phyloP scores from a whole-genome alignment of 2,888 invertebrate species.

The Callosobruchus maculatus region DNA sequence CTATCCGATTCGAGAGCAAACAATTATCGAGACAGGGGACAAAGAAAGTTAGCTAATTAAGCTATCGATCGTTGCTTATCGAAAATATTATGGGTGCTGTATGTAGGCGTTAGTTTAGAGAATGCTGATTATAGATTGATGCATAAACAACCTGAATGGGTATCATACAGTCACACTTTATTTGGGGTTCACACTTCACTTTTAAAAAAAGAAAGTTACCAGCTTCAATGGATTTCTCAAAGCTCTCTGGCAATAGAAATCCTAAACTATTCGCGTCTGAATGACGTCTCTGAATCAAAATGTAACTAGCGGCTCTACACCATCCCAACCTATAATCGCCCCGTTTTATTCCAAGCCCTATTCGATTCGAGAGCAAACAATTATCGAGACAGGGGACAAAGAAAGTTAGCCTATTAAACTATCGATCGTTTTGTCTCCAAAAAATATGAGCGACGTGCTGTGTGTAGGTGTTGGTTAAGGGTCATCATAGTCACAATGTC shows the following conservation, averaged over 20 bases:
- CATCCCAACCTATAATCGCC: not conserved
- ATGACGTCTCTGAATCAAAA: too few species aligned
- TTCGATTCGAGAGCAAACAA: not conserved
- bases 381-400: not conserved
- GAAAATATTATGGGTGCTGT: not conserved
- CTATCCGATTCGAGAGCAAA: not conserved
- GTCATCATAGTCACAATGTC: too few species aligned
- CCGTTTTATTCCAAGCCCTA: not conserved
- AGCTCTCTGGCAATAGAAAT: too few species aligned
- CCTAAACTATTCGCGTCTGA: too few species aligned
- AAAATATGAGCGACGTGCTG: not conserved
- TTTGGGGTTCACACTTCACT: too few species aligned
- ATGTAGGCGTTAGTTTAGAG: not conserved
- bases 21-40: not conserved
- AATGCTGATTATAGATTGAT: too few species aligned
- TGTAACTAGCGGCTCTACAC: too few species aligned
- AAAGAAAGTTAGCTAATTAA: not conserved
- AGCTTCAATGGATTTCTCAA: too few species aligned
- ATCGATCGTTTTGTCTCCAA: not conserved
- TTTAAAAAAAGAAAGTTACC: too few species aligned
- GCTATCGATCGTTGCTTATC: not conserved
- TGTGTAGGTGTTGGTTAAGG: not conserved
- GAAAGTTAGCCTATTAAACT: not conserved
- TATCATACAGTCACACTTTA: too few species aligned
- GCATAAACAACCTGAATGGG: too few species aligned